Percentiles rank a stretch among this genome's conserved stretches.
These are phyloP conservation scores for Sturnus vulgaris DNA, from an alignment of 2,113 vertebrate genomes.

Conservation along the genomic window DNA sequence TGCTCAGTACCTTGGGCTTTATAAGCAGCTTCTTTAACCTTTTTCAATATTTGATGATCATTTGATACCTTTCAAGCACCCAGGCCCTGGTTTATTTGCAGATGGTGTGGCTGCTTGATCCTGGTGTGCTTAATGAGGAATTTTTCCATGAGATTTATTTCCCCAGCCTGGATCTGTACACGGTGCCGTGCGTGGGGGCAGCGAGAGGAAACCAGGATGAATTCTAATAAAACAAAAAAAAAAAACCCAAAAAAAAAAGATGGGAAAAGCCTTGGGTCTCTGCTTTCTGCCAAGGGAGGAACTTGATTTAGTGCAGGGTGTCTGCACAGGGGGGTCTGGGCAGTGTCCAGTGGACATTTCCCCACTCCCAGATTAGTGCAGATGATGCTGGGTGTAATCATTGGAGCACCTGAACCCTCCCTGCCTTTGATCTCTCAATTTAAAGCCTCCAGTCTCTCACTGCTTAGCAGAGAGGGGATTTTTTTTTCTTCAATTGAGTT, in stretches of 20 bases:
- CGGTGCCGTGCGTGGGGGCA: accelerated
- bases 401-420: not conserved
- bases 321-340: not conserved
- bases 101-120: not conserved
- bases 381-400: not conserved
- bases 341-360: not conserved
- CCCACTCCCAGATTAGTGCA: not conserved
- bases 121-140: not conserved
- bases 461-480: conserved; percentile 29
- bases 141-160: not conserved
- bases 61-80: not conserved
- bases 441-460: conserved; percentile 10
- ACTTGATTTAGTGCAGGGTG: not conserved
- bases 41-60: not conserved
- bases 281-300: not conserved
- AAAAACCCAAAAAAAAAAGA: not conserved
- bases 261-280: not conserved
- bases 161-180: not conserved
- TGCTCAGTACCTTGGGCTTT: not conserved
- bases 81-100: not conserved
- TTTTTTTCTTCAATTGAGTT: conserved; percentile 22
- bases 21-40: not conserved
- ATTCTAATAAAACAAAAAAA: not conserved
- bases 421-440: conserved; percentile 34
- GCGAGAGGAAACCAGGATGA: not conserved